Evolutionary conservation across 2,888 invertebrate genomes (phyloP), one percentile per base, ranked within the genome.

Genomic region (Lomographa bimaculata): DNA sequence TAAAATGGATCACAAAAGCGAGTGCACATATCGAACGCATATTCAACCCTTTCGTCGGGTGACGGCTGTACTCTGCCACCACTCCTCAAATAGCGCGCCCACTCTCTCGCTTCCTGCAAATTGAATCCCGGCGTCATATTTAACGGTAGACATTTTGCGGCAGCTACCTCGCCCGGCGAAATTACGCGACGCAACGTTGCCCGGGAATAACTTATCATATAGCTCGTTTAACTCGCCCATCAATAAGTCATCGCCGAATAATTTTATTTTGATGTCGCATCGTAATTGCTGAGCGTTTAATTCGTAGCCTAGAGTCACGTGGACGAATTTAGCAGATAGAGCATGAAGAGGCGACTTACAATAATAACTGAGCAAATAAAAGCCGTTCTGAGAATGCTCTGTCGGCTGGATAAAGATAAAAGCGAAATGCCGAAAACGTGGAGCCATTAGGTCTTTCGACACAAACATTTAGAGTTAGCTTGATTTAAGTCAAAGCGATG

Each of bases 41-140:
- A 47, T 38, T 35, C 34, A 46, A 48, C 49, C 38, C 46, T 45
- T 37, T 45, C 18, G 39, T 3, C 26, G 53, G 28, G 38, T 14
- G 39, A 25, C 39, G 43, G 40, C 28, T 27, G 25, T 32, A 11
- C 36, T 21, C 39, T 12, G 29, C 44, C 36, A 54, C 48, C 56
- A 48, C 24, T 50, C 35, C 43, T 38, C 46, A 58, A 60, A 57
- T 47, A 57, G 39, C 52, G 51, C 47, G 40, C 29, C 51, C 49
- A 51, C 57, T 7, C 54, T 52, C 48, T 50, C 50, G 54, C 29
- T 28, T 20, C 40, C 58, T 60, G 47, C 64, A 72, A 72, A 72
- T 72, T 71, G 65, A 72, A 71, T 71, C 62, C 63, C 54, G 59
- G 56, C 64, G 64, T 67, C 59, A 71, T 70, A 71, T 70, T 69